Evolutionary conservation across 2,113 vertebrate species (phyloP).

Genomic region (Dendropsophus ebraccatus): DNA sequence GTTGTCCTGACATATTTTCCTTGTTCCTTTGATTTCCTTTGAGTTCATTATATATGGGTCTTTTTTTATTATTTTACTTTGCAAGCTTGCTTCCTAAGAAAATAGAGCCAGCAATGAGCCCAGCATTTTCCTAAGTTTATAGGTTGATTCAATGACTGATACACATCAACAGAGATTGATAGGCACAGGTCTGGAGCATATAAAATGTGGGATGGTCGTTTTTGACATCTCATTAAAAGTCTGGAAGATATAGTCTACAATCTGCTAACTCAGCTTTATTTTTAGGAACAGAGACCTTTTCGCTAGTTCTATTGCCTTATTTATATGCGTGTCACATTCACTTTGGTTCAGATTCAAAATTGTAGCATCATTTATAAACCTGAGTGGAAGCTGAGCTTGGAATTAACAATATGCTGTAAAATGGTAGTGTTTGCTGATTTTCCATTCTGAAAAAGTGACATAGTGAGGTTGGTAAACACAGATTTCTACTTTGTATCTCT

Average conservation of each 20-base stretch:
- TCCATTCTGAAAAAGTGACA: neutral
- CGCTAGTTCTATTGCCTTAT: neutral
- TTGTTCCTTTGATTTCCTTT: neutral
- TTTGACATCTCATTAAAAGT: conserved; percentile 29
- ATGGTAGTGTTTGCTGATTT: neutral
- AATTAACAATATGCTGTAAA: neutral
- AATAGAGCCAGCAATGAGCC: neutral
- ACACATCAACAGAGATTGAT: conserved; percentile 1
- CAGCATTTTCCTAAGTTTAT: neutral
- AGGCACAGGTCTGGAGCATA: neutral
- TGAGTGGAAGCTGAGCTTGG: neutral
- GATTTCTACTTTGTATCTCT: too few species aligned
- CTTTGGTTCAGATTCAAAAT: conserved; percentile 14
- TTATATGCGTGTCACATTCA: conserved; percentile 9
- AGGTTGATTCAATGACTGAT: neutral
- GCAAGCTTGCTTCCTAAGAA: neutral
- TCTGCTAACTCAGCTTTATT: conserved; percentile 19
- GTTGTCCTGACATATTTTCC: neutral
- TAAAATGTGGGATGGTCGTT: neutral
- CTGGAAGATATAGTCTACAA: conserved; percentile 2
- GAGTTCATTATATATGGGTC: neutral
- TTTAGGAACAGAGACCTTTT: conserved; percentile 12
- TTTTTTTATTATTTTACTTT: neutral
- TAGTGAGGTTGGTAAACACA: too few species aligned
- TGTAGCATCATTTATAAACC: conserved; percentile 4